Conservation (phyloP, 2,888 invertebrate species). For the Amphipoea oculea region DNA sequence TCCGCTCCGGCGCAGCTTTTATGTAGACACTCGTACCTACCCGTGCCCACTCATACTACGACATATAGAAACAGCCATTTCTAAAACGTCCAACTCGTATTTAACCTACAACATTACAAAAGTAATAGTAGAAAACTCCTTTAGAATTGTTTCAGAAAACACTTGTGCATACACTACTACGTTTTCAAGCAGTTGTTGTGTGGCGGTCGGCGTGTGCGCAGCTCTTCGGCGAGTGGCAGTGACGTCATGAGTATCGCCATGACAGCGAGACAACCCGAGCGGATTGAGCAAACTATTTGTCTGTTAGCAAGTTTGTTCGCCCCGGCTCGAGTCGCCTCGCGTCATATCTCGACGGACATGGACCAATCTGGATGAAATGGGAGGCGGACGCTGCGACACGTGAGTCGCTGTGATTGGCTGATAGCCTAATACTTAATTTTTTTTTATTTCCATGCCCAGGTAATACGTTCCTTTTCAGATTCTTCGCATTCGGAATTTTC, state of each 20-base stretch:
- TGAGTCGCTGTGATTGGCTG: constrained; percentile 71
- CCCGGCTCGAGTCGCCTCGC: constrained; percentile 90
- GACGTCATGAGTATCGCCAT: constrained; percentile 61
- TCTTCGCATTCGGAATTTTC: constrained; percentile 19
- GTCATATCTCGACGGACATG: constrained; percentile 71
- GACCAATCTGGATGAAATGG: constrained; percentile 18
- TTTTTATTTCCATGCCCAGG: constrained; percentile 41
- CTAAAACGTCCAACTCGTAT: constrained; percentile 55
- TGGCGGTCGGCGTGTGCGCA: constrained; percentile 75
- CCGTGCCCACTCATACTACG: neutral
- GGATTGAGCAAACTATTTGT: constrained; percentile 89
- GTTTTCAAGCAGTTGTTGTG: constrained; percentile 79
- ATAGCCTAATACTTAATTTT: constrained; percentile 9
- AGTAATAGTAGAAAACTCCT: constrained; percentile 89
- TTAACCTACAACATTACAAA: constrained; percentile 80
- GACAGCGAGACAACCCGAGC: constrained; percentile 88
- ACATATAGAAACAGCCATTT: constrained; percentile 45
- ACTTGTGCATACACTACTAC: constrained; percentile 87
- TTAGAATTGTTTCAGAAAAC: constrained; percentile 89
- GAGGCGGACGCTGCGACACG: constrained; percentile 63
- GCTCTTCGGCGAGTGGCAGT: constrained; percentile 58
- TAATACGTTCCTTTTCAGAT: constrained; percentile 2
- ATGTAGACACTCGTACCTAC: neutral
- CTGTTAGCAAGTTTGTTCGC: constrained; percentile 89
- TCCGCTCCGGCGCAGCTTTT: constrained; percentile 16